Evolutionary conservation across 2,797 vertebrate species (phyloP).

Genomic region (Pempheris klunzingeri): DNA sequence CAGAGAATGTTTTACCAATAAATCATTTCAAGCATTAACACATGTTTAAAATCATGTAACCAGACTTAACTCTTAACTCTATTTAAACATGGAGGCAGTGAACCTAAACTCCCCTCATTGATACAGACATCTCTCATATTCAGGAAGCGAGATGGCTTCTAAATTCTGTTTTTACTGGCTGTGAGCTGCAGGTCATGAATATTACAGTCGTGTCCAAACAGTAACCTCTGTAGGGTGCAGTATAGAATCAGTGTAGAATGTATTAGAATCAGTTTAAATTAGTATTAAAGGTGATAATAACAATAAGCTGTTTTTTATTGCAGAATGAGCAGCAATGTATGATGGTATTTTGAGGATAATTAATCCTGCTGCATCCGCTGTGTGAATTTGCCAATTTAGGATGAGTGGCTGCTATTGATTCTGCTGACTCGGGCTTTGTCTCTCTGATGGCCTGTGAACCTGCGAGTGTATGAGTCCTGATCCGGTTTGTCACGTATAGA

Average conservation of each 20-base stretch:
- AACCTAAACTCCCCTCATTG: no score
- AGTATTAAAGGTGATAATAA: not conserved
- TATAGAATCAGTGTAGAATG: no score
- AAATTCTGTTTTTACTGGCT: not conserved
- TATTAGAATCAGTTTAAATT: no score
- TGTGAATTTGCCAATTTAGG: not conserved
- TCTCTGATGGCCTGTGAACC: not conserved
- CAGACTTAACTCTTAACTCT: no score
- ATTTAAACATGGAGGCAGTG: not conserved
- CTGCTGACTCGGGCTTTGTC: not conserved
- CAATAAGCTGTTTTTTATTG: not conserved
- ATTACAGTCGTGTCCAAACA: no score
- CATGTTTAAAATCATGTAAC: not conserved
- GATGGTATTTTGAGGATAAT: not conserved
- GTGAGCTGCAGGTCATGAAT: not conserved
- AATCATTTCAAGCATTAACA: not conserved
- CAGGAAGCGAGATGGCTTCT: not conserved
- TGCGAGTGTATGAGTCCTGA: not conserved
- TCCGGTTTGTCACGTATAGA: slow-evolving; percentile 19
- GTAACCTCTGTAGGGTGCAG: not conserved
- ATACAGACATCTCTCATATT: not conserved
- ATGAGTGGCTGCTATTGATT: not conserved
- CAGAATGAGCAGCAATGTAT: not conserved
- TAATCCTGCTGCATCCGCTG: not conserved
- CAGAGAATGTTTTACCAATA: not conserved